Conservation (phyloP, 1,140 invertebrate species). For the Streblospio benedicti region DNA sequence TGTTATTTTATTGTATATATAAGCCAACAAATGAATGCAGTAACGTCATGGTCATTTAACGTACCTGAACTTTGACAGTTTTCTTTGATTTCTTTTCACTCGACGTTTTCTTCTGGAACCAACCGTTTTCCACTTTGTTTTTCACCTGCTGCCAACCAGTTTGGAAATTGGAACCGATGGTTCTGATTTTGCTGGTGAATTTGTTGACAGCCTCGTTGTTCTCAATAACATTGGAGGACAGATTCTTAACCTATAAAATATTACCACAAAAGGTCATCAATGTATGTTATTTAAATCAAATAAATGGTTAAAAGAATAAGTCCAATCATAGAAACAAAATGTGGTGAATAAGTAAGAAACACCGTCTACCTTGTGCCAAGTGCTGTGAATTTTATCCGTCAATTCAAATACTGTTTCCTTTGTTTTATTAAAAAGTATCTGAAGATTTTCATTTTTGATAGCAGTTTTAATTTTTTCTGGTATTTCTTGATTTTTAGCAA, state of each 20-base stretch:
- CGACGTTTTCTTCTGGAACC: too few species aligned
- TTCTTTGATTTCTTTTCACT: too few species aligned
- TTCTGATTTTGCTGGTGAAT: background rate
- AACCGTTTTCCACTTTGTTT: background rate
- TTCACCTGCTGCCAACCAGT: background rate
- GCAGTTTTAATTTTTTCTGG: too few species aligned
- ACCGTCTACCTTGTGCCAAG: slow-evolving; percentile 5
- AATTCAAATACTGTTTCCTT: background rate
- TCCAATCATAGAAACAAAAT: too few species aligned
- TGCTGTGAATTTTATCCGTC: slow-evolving; percentile 2
- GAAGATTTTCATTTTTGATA: too few species aligned
- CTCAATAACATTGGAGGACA: background rate
- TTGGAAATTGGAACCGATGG: too few species aligned
- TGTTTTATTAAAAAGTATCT: background rate
- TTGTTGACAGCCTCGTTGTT: slow-evolving; percentile 3
- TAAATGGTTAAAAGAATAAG: too few species aligned
- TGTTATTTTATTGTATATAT: background rate
- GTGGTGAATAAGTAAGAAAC: too few species aligned
- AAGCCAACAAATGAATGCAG: background rate
- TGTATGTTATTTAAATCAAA: too few species aligned
- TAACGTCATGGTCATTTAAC: background rate
- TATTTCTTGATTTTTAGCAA: too few species aligned
- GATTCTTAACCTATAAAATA: too few species aligned
- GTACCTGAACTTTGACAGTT: slow-evolving; percentile 1
- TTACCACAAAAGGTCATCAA: too few species aligned